These are phyloP conservation scores for Parazoanthus darwini DNA, from an alignment of 92 coral and sea anemone species.

Conservation along the genomic window DNA sequence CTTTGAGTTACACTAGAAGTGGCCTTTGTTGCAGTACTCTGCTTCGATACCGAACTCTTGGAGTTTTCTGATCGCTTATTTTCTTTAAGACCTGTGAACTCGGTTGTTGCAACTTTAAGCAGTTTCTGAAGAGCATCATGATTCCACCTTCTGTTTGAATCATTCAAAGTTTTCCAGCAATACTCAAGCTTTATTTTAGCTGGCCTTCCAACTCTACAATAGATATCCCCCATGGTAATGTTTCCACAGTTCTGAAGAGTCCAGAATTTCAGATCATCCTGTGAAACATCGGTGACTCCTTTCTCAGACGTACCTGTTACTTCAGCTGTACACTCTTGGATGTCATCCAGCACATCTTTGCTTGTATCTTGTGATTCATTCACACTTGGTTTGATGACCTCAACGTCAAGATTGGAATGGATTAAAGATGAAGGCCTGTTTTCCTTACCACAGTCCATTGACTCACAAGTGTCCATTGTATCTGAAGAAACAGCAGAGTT, in stretches of 20 bases:
- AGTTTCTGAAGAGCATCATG: constrained; percentile 75
- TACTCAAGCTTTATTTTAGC: constrained; percentile 82
- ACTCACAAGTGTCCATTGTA: constrained; percentile 7
- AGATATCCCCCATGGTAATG: constrained; percentile 86
- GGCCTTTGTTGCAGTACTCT: constrained; percentile 37
- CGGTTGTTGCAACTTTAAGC: constrained; percentile 76
- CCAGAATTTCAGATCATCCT: constrained; percentile 59
- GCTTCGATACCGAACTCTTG: constrained; percentile 45
- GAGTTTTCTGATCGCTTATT: constrained; percentile 42
- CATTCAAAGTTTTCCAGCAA: constrained; percentile 60
- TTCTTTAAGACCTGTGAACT: constrained; percentile 58
- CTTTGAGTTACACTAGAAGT: constrained; percentile 44
- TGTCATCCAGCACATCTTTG: constrained; percentile 9
- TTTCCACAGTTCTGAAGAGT: constrained; percentile 68
- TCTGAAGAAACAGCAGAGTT: not conserved
- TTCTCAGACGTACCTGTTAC: not conserved
- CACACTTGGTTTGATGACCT: not conserved
- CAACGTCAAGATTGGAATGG: constrained; percentile 10
- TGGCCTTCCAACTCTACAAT: constrained; percentile 82
- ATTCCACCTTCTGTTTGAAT: constrained; percentile 54
- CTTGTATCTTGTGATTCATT: not conserved
- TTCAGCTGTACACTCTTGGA: not conserved
- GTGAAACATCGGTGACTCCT: not conserved
- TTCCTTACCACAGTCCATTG: constrained; percentile 40
- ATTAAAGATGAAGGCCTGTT: constrained; percentile 24